A percentile compares a stretch with the other conserved stretches of the same genome.
phyloP scores from a whole-genome alignment of 2,888 invertebrate genomes.

The Mimas tiliae region DNA sequence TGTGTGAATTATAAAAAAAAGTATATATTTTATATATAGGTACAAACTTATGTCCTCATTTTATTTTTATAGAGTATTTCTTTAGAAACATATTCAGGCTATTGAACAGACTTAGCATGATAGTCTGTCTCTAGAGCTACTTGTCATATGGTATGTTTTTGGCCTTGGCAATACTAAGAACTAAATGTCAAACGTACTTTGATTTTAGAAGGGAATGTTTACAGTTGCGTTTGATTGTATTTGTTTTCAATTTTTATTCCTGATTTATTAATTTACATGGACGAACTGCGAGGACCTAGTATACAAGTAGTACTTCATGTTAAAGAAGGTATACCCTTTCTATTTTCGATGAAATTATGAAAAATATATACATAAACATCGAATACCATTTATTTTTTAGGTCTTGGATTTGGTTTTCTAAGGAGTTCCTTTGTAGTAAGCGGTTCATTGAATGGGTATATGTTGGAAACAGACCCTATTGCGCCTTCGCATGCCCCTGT shows the following conservation, averaged over 20 bases:
- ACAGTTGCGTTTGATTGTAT: conserved; percentile 62
- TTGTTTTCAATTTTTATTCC: conserved; percentile 44
- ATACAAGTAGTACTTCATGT: conserved; percentile 88
- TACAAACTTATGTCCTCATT: no score
- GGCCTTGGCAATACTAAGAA: background rate
- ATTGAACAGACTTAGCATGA: no score
- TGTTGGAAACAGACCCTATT: conserved; percentile 88
- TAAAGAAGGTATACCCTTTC: conserved; percentile 82
- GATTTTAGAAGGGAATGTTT: conserved; percentile 62
- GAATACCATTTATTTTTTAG: conserved; percentile 56
- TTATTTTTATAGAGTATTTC: no score
- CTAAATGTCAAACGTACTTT: conserved; percentile 37
- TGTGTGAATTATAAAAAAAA: no score
- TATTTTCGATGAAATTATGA: background rate
- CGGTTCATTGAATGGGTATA: conserved; percentile 87
- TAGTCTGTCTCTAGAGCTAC: no score
- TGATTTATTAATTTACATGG: conserved; percentile 73
- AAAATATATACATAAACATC: background rate
- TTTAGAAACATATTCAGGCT: no score
- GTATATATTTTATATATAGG: no score
- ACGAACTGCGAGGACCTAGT: conserved; percentile 86
- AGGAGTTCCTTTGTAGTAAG: conserved; percentile 82
- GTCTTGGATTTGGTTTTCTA: conserved; percentile 84
- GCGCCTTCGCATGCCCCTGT: conserved; percentile 84
- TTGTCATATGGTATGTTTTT: no score